A percentile compares a stretch with the other conserved stretches of the same genome.
These are phyloP conservation scores for Atta cephalotes DNA, from an alignment of 1,140 invertebrate genomes.

Conservation along the genomic window DNA sequence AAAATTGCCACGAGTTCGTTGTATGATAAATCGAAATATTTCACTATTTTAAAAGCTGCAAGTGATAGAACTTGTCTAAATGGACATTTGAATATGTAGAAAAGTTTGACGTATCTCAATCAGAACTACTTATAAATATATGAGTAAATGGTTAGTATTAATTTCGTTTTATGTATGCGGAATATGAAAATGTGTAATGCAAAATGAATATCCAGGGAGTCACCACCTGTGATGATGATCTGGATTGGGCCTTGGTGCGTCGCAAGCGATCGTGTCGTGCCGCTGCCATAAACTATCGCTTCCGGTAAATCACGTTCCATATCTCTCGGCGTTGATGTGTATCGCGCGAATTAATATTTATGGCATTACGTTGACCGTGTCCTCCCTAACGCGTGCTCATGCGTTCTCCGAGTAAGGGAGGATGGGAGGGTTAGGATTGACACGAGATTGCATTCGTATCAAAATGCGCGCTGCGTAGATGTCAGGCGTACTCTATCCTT, in stretches of 20 bases:
- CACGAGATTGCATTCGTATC: conserved; percentile 64
- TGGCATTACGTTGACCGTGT: conserved; percentile 53
- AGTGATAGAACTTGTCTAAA: not conserved
- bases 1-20: not conserved
- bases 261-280: conserved; percentile 11
- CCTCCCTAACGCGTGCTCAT: conserved; percentile 2
- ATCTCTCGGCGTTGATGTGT: conserved; percentile 56
- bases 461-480: conserved; percentile 45
- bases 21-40: conserved; percentile 4
- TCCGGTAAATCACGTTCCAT: conserved; percentile 62
- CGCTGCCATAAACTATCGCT: conserved; percentile 64
- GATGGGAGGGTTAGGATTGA: conserved; percentile 7
- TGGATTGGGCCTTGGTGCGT: conserved; percentile 9
- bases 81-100: not conserved
- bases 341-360: conserved; percentile 64
- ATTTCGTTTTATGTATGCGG: not conserved
- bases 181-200: conserved; percentile 34
- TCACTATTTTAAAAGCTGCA: not conserved
- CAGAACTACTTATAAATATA: too few species aligned
- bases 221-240: conserved; percentile 57
- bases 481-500: conserved; percentile 18
- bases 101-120: not conserved
- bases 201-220: conserved; percentile 33
- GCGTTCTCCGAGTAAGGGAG: conserved; percentile 2
- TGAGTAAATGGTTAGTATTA: not conserved